Base-by-base conservation (phyloP, 2,113 vertebrate genomes). In the Excalfactoria chinensis region DNA sequence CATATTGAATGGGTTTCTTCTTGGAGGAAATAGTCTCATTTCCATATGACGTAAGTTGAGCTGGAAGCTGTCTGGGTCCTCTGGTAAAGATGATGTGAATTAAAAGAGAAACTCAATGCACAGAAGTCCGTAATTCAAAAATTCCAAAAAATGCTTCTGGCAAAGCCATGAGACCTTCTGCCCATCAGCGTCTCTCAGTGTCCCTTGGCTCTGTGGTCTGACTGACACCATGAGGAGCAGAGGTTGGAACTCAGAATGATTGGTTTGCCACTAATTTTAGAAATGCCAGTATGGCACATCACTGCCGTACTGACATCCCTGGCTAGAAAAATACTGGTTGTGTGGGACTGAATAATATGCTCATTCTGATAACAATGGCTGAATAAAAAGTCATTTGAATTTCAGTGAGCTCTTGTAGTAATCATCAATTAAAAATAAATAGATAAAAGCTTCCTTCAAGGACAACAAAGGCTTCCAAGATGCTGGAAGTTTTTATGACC, bases 261-360 rank as follows among this genome's bases (percentile, higher is more conserved):
- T 35, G 72, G 13, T 10, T 46, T 67, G 43, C 43, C 74, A n/a
- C 76, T 92, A 86, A 90, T 87, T 93, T 96, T 92, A 93, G 86
- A 81, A 81, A 40, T 64, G 53, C 67, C 0, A 0, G 48, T 84
- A 53, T 7, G 74, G 70, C 35, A 79, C 70, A 93, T 89, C 58
- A 32, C 53, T 75, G 84, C 40, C 84, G 89, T 84, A 59, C 78
- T 93, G 88, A 89, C 88, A 84, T 75, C 70, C 84, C 53, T 94
- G 88, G 82, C 68, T 76, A 83, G 79, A 80, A 90, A 93, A 89
- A 55, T 91, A 70, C 72, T 73, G 68, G 41, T 73, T 93, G 64
- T 91, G 46, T 63, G 81, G 37, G 85, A 91, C 80, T 35, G 60
- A 73, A 69, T 64, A 81, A 62, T 59, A 46, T 66, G 15, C 34